Evolutionary conservation across 2,113 vertebrate species (phyloP), one percentile per base, ranked within the genome.

Genomic region (Eptatretus burgeri): DNA sequence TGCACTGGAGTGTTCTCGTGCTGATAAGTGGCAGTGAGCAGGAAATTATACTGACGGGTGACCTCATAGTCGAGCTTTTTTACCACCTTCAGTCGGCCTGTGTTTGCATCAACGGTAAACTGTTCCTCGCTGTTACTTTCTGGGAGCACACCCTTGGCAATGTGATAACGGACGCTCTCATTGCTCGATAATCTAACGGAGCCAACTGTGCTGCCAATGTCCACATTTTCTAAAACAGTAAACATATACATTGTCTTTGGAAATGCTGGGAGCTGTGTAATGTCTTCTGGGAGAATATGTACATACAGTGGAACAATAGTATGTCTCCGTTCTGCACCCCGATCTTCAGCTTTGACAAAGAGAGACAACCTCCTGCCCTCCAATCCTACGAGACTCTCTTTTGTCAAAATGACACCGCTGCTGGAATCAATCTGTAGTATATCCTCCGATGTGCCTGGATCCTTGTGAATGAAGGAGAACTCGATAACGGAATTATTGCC

Each of bases 41-140:
- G 79, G 51, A 98, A 82, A 66, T 94, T 88, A 66, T 89, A 93
- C 89, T 89, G 94, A 68, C 91, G 93, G 4, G 85, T 82, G 1
- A 74, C 78, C 72, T 94, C 89, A 9, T 95, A 85, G 70, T 98
- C 83, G 2, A 98, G 80, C 53, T 69, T 78, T 69, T 94, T 95
- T 67, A 85, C 81, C 51, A 95, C 75, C 70, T 87, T 98, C 68
- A 98, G 71, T 17, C 74, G 71, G 53, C 89, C 91, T 5, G 76
- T 84, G 64, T 85, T 78, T 16, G 67, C 74, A 70, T 88, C 82
- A 11, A 98, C 76, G 50, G 84, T 80, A 72, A 98, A 95, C 65
- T 80, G 74, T n/a, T 87, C 81, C 66, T 83, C 81, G 68, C 72
- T 76, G 1, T 95, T 98, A 72, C 87, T 93, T 70, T 95, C 89